Percentiles rank a stretch among this genome's conserved stretches.
Conservation (phyloP, 2,888 invertebrate genomes). For the Drosophila parthenogenetica region DNA sequence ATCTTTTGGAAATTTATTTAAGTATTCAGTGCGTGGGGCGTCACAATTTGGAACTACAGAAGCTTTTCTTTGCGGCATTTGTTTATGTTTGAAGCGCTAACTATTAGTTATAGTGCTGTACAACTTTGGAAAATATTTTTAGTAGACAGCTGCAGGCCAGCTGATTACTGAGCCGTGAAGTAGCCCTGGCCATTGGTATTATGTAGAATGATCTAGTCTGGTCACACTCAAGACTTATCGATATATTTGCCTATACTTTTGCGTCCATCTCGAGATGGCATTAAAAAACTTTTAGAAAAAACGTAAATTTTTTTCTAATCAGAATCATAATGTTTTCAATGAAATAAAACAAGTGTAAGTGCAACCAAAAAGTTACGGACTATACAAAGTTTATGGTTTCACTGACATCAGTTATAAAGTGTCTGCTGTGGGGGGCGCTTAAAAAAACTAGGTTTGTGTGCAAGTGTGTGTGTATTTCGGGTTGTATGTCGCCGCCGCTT, state of each 20-base stretch:
- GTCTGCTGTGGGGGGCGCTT: not conserved
- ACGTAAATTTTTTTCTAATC: slow-evolving; percentile 24
- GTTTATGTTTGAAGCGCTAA: not conserved
- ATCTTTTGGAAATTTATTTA: slow-evolving; percentile 38
- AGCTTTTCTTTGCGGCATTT: not conserved
- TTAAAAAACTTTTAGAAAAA: slow-evolving; percentile 20
- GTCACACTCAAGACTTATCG: slow-evolving; percentile 33
- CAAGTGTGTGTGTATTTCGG: slow-evolving; percentile 21
- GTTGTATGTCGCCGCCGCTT: slow-evolving; percentile 28
- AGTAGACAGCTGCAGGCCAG: slow-evolving; percentile 1
- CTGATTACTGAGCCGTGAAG: not conserved
- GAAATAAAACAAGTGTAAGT: slow-evolving; percentile 50
- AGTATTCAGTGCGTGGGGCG: slow-evolving; percentile 14
- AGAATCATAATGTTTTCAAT: slow-evolving; percentile 28
- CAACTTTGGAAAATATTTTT: not conserved
- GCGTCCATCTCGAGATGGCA: slow-evolving; percentile 33
- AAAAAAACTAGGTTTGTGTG: slow-evolving; percentile 5
- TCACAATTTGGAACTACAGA: slow-evolving; percentile 38
- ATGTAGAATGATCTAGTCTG: not conserved
- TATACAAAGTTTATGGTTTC: not conserved
- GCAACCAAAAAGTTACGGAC: not conserved
- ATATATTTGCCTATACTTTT: slow-evolving; percentile 23
- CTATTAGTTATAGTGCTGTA: not conserved
- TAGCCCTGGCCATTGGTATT: slow-evolving; percentile 4
- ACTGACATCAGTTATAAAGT: not conserved